These are phyloP conservation scores for Drosophila sechellia DNA, from an alignment of 1,140 invertebrate species.

Conservation along the genomic window DNA sequence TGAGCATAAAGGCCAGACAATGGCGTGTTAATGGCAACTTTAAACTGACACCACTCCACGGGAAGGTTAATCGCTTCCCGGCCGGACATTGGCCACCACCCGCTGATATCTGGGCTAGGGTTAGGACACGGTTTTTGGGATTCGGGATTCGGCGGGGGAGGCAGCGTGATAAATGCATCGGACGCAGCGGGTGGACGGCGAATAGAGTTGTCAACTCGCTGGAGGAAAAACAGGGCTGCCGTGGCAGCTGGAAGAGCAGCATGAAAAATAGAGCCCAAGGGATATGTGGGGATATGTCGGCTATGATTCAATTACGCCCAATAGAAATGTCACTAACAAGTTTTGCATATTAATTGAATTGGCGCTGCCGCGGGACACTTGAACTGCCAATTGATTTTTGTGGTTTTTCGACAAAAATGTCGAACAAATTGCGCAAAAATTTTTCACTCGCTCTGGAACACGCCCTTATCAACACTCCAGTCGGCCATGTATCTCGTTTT, in stretches of 20 bases:
- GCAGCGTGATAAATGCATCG: constrained; percentile 60
- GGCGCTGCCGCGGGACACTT: constrained; percentile 34
- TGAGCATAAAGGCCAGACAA: constrained; percentile 66
- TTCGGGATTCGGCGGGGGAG: constrained; percentile 11
- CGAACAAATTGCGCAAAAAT: constrained; percentile 58
- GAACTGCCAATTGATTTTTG: constrained; percentile 83
- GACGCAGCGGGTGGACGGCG: constrained; percentile 36
- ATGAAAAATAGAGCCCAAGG: constrained; percentile 27
- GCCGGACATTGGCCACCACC: constrained; percentile 53
- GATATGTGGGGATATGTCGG: neutral
- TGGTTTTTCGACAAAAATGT: constrained; percentile 75
- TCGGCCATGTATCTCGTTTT: constrained; percentile 40
- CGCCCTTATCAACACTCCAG: constrained; percentile 70
- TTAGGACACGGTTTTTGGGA: constrained; percentile 22
- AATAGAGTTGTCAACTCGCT: constrained; percentile 72
- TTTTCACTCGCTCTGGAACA: constrained; percentile 37
- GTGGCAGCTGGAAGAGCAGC: constrained; percentile 30
- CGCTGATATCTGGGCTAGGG: constrained; percentile 62
- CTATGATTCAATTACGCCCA: constrained; percentile 73
- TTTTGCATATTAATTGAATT: constrained; percentile 66
- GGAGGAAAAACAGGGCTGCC: constrained; percentile 25
- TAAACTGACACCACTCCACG: constrained; percentile 70
- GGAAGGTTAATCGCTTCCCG: constrained; percentile 53
- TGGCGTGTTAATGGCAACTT: constrained; percentile 82
- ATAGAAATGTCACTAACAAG: constrained; percentile 67